Evolutionary conservation across 2,888 invertebrate genomes (phyloP), one percentile per base, ranked within the genome.

Genomic region (Cetonia aurata): DNA sequence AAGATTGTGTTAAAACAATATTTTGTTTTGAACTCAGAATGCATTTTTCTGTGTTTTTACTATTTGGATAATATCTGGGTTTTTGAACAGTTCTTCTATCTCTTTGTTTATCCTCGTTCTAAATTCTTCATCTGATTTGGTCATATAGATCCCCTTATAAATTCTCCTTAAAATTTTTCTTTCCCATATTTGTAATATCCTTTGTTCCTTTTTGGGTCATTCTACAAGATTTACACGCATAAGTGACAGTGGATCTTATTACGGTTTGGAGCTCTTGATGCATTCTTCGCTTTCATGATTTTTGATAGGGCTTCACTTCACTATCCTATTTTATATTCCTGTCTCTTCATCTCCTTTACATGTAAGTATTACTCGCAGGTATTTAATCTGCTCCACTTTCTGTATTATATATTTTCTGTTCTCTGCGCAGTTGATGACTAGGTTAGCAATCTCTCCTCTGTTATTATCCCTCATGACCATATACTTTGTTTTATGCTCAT

Each of bases 401-500:
- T 48, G 9, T 6, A 17, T 10, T 48, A 1, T 48, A 48, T 48
- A 48, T 4, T 1, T 17, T 48, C 17, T 48, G 13, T 48, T 48
- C 8, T 13, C 12, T n/a, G n/a, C n/a, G n/a, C n/a, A n/a, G n/a
- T n/a, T n/a, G n/a, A n/a, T n/a, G n/a, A n/a, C n/a, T n/a, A n/a
- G n/a, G n/a, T n/a, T n/a, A n/a, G n/a, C n/a, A 12, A 12, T 13
- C 13, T 46, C 46, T 46, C 46, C 46, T 12, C 3, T 9, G 3
- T 46, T 13, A 9, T 9, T 46, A 46, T 46, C 12, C 10, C 10
- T 46, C 46, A 46, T 46, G 3, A 9, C 46, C 46, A 46, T 46
- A 72, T 17, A 41, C 42, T 50, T 65, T 48, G 3, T 48, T 19
- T 12, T 25, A 33, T n/a, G 8, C 25, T 46, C 8, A n/a, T 46